Evolutionary conservation across 2,888 invertebrate genomes (phyloP).

Genomic region (Portevinia maculata): DNA sequence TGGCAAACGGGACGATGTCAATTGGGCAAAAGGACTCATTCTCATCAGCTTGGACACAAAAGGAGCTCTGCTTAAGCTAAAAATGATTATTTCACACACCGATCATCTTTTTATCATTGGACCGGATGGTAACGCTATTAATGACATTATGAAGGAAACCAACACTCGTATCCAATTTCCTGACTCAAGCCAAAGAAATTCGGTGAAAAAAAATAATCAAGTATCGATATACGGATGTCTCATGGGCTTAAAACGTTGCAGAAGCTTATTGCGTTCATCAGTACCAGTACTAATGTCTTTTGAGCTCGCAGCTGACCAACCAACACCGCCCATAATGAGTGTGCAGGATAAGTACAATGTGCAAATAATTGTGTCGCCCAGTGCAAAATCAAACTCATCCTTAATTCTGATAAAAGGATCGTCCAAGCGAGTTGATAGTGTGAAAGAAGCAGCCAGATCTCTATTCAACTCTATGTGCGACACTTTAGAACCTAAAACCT

Average conservation of each 20-base stretch:
- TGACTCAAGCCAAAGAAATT: conserved; percentile 96
- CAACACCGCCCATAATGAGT: conserved; percentile 90
- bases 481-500: conserved; percentile 86
- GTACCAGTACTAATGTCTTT: conserved; percentile 96
- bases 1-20: conserved; percentile 90
- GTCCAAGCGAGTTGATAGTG: conserved; percentile 92
- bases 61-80: conserved; percentile 97
- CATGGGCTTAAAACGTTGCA: conserved; percentile 92
- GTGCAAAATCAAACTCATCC: conserved; percentile 92
- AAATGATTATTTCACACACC: conserved; percentile 98
- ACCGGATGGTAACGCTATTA: conserved; percentile 88
- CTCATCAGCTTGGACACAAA: conserved; percentile 93
- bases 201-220: conserved; percentile 97
- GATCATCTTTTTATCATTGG: conserved; percentile 99
- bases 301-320: conserved; percentile 93
- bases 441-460: conserved; percentile 94
- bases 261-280: conserved; percentile 92
- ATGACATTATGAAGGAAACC: conserved; percentile 95
- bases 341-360: conserved; percentile 94
- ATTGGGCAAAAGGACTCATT: conserved; percentile 92
- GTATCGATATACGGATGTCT: conserved; percentile 97
- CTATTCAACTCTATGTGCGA: conserved; percentile 90
- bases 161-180: conserved; percentile 99
- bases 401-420: conserved; percentile 94
- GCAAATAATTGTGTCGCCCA: conserved; percentile 92